A percentile compares a stretch with the other conserved stretches of the same genome.
Conservation (phyloP, 2,888 invertebrate species). For the Tetragnatha montana region DNA sequence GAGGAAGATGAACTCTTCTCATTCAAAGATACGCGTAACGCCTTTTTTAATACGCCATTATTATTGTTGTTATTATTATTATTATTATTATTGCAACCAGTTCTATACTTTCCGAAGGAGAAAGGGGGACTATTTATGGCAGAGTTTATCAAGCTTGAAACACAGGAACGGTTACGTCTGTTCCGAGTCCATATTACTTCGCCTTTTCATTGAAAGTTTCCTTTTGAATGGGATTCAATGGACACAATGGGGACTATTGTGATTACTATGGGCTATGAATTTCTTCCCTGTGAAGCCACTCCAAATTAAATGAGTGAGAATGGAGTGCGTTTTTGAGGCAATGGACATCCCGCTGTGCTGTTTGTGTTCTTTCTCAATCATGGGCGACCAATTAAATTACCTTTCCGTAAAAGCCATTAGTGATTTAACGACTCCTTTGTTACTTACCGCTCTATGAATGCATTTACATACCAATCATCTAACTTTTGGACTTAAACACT, state of each 20-base stretch:
- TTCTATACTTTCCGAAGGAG: slow-evolving; percentile 36
- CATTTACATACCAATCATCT: not conserved
- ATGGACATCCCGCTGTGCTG: not conserved
- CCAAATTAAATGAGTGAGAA: not conserved
- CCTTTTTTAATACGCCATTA: slow-evolving; percentile 20
- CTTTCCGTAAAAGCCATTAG: not conserved
- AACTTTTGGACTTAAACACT: not conserved
- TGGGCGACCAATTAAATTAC: not conserved
- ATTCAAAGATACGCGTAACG: slow-evolving; percentile 10
- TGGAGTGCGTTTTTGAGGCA: not conserved
- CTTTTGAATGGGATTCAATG: not conserved
- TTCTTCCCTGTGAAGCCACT: slow-evolving; percentile 17
- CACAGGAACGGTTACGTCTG: not conserved
- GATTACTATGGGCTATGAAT: not conserved
- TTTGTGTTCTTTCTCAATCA: not conserved
- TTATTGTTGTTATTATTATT: not conserved
- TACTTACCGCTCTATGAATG: not conserved
- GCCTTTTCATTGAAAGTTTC: slow-evolving; percentile 8
- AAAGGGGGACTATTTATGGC: slow-evolving; percentile 27
- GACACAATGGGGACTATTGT: slow-evolving; percentile 8
- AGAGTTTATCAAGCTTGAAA: not conserved
- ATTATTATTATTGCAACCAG: slow-evolving; percentile 12
- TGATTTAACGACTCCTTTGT: not conserved
- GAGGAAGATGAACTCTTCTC: slow-evolving; percentile 33
- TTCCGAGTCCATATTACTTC: slow-evolving; percentile 18